Evolutionary conservation across 2,888 invertebrate genomes (phyloP), one percentile per base, ranked within the genome.

Genomic region (Cephus rjabovi): DNA sequence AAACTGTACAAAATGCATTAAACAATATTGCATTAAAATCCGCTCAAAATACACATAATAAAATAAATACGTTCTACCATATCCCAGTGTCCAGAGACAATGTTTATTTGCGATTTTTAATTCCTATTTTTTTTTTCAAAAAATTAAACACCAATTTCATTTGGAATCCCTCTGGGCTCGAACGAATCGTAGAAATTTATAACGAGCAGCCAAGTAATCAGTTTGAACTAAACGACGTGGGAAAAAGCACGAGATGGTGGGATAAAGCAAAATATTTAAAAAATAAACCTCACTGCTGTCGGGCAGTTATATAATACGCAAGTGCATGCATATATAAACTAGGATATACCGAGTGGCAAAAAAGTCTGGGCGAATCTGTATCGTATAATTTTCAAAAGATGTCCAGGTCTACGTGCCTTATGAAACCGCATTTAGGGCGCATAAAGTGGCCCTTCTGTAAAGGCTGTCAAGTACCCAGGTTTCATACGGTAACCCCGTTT

Each of bases 401-500:
- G 40, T 33, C 79, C 71, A 34, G 15, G 71, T 23, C 31, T 33
- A 71, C 71, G 31, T 33, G 71, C 31, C 30, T 15, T 56, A 35
- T 12, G 34, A 79, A 81, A 83, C 79, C 81, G 81, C 79, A 80
- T 84, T 83, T 81, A 74, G 76, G 69, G 11, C 77, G 30, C 31
- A 37, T 69, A 77, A 85, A 84, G 76, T 82, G 82, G 76, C 80
- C 80, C 34, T 75, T 78, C 80, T 75, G 30, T 40, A 73, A 34
- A 69, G 78, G 77, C 77, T 79, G 78, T 83, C 75, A 83, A 83
- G 79, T 77, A 73, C 73, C 81, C 34, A 30, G 34, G 33, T 34
- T 74, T 74, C 12, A 33, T 34, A 56, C 56, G 56, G 56, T 9
- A 56, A 56, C 56, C 56, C 23, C 56, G 56, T 56, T 56, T 56